Evolutionary conservation across 2,797 vertebrate species (phyloP).

Genomic region (Bufotes viridis): DNA sequence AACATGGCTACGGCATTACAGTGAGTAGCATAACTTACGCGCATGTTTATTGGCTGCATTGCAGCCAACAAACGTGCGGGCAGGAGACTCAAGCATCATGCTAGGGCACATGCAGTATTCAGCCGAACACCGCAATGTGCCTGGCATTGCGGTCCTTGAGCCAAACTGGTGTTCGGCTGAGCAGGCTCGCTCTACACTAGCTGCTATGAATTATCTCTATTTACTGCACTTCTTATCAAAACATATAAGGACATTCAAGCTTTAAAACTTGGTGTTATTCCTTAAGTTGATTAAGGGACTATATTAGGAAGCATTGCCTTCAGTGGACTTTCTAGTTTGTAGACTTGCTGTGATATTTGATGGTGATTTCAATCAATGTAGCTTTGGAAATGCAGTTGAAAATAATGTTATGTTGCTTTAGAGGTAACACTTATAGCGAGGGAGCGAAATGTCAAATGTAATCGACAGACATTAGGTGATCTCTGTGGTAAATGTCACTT

Average conservation of each 20-base stretch:
- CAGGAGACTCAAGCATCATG: too few species aligned
- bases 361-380: constrained; percentile 56
- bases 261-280: constrained; percentile 12
- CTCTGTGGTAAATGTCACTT: constrained; percentile 61
- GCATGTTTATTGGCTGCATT: too few species aligned
- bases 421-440: constrained; percentile 40
- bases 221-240: background rate
- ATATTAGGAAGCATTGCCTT: constrained; percentile 26
- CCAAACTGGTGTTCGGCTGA: too few species aligned
- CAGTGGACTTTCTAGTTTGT: constrained; percentile 39
- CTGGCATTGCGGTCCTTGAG: too few species aligned
- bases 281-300: constrained; percentile 40
- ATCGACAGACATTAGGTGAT: constrained; percentile 54
- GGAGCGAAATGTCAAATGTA: constrained; percentile 59
- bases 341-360: constrained; percentile 10
- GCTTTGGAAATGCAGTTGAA: constrained; percentile 53
- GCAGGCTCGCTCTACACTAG: too few species aligned
- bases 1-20: too few species aligned
- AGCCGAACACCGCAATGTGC: too few species aligned
- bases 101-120: too few species aligned
- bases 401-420: constrained; percentile 54
- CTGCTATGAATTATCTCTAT: constrained; percentile 7
- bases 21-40: too few species aligned
- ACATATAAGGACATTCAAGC: constrained; percentile 13
- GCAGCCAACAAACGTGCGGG: too few species aligned